phyloP scores from a whole-genome alignment of 2,113 vertebrate species.

The Spea bombifrons region DNA sequence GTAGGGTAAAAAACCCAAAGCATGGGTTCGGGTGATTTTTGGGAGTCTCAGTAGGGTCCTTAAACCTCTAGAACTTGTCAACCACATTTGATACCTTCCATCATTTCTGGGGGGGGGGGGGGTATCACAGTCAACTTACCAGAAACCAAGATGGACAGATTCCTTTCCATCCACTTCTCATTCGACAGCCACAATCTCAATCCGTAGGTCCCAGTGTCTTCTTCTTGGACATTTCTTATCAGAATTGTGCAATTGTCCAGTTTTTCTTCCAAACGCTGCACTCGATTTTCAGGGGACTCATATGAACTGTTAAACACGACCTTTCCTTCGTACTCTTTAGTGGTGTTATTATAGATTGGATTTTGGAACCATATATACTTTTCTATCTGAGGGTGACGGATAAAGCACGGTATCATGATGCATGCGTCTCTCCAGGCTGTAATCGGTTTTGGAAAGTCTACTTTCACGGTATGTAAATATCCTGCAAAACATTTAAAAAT shows the following conservation, averaged over 20 bases:
- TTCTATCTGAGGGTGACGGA: rapidly evolving
- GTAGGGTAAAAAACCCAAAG: too few species aligned
- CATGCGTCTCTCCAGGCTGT: conserved; percentile 18
- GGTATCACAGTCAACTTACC: conserved; percentile 12
- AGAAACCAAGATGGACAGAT: neutral
- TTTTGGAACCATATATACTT: conserved; percentile 19
- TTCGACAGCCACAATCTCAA: neutral
- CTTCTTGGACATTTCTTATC: neutral
- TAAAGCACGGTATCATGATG: neutral
- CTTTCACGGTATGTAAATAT: neutral
- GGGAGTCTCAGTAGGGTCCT: too few species aligned
- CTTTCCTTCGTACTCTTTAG: neutral
- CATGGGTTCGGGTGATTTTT: too few species aligned
- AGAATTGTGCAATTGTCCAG: neutral
- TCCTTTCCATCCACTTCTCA: conserved; percentile 9
- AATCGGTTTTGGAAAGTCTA: neutral
- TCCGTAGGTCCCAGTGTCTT: neutral
- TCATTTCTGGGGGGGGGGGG: too few species aligned
- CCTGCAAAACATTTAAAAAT: neutral
- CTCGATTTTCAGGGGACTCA: neutral
- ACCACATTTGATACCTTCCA: too few species aligned
- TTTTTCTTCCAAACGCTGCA: neutral
- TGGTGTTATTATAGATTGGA: neutral
- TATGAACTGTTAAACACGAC: neutral
- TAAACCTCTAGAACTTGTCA: too few species aligned